A percentile compares a stretch with the other conserved stretches of the same genome.
phyloP scores from a whole-genome alignment of 1,140 invertebrate genomes.

The Drosophila sulfurigaster region DNA sequence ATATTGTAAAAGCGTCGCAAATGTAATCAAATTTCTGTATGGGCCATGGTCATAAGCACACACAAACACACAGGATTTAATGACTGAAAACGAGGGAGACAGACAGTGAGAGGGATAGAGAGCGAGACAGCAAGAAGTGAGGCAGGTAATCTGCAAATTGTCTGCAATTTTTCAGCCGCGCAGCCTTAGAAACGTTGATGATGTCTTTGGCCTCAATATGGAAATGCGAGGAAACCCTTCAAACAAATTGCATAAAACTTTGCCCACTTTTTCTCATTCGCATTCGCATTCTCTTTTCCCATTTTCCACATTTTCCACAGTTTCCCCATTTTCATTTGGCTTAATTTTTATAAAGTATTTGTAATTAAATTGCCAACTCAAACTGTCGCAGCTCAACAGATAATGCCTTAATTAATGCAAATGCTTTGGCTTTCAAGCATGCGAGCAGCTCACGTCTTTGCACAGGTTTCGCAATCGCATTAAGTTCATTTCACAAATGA shows the following conservation, averaged over 20 bases:
- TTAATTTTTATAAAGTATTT: slow-evolving; percentile 10
- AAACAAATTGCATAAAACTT: slow-evolving; percentile 9
- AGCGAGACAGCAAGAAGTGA: neutral
- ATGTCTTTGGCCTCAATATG: slow-evolving; percentile 2
- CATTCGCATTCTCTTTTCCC: no score
- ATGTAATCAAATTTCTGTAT: slow-evolving; percentile 43
- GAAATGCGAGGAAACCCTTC: neutral
- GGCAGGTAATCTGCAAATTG: slow-evolving; percentile 36
- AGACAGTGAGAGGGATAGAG: neutral
- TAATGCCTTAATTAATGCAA: slow-evolving; percentile 9
- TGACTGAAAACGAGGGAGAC: slow-evolving; percentile 3
- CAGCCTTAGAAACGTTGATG: slow-evolving; percentile 8
- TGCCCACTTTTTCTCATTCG: neutral
- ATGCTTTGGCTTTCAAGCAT: neutral
- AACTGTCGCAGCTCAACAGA: neutral
- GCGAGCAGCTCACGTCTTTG: neutral
- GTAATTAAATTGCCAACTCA: slow-evolving; percentile 8
- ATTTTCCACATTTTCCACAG: no score
- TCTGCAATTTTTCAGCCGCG: slow-evolving; percentile 18
- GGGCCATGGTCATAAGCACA: slow-evolving; percentile 34
- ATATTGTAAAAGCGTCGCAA: slow-evolving; percentile 33
- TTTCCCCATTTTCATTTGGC: neutral
- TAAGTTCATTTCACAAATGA: no score
- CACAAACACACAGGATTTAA: slow-evolving; percentile 12
- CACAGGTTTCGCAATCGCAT: no score